phyloP scores from a whole-genome alignment of 2,888 invertebrate genomes.

The Pristionchus fissidentatus region DNA sequence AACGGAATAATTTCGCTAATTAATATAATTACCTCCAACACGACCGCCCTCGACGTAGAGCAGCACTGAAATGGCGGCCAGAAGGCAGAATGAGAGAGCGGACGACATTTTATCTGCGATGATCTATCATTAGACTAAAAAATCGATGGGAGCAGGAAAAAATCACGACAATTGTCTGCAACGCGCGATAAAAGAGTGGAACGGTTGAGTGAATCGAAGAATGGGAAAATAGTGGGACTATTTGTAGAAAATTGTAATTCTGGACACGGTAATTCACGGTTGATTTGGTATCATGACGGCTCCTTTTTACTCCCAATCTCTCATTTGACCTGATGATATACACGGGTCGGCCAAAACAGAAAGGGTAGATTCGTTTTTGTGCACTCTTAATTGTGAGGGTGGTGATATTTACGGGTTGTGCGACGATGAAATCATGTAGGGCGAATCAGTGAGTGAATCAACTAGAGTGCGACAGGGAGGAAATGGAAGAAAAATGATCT shows the following conservation, averaged over 20 bases:
- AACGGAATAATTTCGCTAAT: too few relatives aligned
- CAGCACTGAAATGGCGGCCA: not conserved
- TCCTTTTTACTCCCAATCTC: not conserved
- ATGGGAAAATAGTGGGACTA: not conserved
- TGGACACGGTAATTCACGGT: not conserved
- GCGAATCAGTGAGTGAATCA: too few relatives aligned
- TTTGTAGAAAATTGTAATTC: not conserved
- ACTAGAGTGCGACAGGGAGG: too few relatives aligned
- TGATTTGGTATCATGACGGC: not conserved
- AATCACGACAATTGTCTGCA: not conserved
- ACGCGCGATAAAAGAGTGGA: not conserved
- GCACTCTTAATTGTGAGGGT: slow-evolving; percentile 17
- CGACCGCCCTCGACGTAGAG: slow-evolving; percentile 49
- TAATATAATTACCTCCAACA: slow-evolving; percentile 57
- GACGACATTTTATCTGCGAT: not conserved
- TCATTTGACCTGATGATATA: slow-evolving; percentile 12
- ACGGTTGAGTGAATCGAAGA: not conserved
- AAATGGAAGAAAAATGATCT: not conserved
- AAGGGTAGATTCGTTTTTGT: too few relatives aligned
- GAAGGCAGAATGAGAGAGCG: not conserved
- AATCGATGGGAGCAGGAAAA: not conserved
- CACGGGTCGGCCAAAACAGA: slow-evolving; percentile 8
- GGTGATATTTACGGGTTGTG: slow-evolving; percentile 31
- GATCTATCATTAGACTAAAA: not conserved
- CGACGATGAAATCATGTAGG: not conserved